A percentile compares a stretch with the other conserved stretches of the same genome.
phyloP scores from a whole-genome alignment of 2,888 invertebrate species.

The Laspeyria flexula region DNA sequence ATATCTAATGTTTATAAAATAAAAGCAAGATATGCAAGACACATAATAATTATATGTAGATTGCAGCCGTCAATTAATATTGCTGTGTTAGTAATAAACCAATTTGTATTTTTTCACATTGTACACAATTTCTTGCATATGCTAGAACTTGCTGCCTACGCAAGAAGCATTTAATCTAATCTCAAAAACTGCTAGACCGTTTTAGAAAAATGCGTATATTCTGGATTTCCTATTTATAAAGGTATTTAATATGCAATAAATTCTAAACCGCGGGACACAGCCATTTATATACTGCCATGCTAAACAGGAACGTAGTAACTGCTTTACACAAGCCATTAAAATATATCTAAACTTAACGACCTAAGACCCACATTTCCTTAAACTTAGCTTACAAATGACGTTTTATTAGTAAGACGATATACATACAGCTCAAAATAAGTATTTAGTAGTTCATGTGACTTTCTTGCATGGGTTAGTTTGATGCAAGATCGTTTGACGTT shows the following conservation, averaged over 20 bases:
- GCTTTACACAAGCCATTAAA: too few species aligned
- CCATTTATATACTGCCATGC: too few species aligned
- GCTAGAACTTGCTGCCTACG: not conserved
- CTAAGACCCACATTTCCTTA: too few species aligned
- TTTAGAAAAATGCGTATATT: too few species aligned
- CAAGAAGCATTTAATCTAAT: too few species aligned
- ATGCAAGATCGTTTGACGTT: constrained; percentile 6
- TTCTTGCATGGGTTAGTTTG: not conserved
- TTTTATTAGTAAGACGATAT: not conserved
- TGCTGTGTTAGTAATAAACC: constrained; percentile 2
- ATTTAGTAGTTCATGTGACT: not conserved
- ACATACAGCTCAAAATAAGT: not conserved
- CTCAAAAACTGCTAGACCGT: too few species aligned
- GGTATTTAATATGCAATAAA: too few species aligned
- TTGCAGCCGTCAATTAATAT: constrained; percentile 10
- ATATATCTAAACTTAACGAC: too few species aligned
- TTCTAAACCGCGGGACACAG: too few species aligned
- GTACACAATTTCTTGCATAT: constrained; percentile 1
- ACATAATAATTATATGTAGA: not conserved
- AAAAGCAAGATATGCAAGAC: constrained; percentile 2
- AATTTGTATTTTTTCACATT: not conserved
- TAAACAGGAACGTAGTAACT: too few species aligned
- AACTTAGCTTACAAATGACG: too few species aligned
- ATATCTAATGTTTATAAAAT: constrained; percentile 11
- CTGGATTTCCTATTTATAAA: too few species aligned